Evolutionary conservation across 2,888 invertebrate species (phyloP), one percentile per base, ranked within the genome.

Genomic region (Congeria kusceri): DNA sequence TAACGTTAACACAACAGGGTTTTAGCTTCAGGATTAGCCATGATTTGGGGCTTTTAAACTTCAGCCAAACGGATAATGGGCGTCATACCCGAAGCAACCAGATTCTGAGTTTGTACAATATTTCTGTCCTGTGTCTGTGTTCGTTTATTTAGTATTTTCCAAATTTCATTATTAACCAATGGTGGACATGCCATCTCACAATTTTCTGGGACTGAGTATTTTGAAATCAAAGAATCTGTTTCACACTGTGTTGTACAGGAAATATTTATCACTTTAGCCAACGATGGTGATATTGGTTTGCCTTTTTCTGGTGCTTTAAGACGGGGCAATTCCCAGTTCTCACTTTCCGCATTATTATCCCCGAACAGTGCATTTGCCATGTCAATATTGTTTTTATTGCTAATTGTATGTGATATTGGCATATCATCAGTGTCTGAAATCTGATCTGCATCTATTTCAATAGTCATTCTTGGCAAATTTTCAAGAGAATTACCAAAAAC

Each of bases 211-310:
- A 75, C 28, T 47, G 68, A 64, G 28, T 75, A 64, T 20, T 27
- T 63, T 5, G 13, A 11, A 20, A 59, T 23, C 11, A 75, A 23
- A 23, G 18, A 2, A 13, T 75, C 68, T n/a, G 39, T 63, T 4
- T 75, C 64, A 64, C 75, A 75, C 20, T 44, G 57, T 20, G 68
- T n/a, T 32, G 75, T 68, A 27, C 75, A 68, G n/a, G 75, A 39
- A 5, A 46, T 13, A 49, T 69, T 68, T 0, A 68, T 49, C 13
- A 75, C 5, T 23, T 57, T 62, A 23, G 75, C 63, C 20, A 75
- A 39, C 3, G 62, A 63, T 28, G 4, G 0, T 0, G 47, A 25
- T 1, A 68, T 63, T 13, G 75, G 46, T n/a, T 69, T 47, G 7
- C 63, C 69, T 49, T 68, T 75, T 9, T 58, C 57, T n/a, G 57